Conservation (phyloP, 2,797 vertebrate species). For the Takifugu ocellatus region DNA sequence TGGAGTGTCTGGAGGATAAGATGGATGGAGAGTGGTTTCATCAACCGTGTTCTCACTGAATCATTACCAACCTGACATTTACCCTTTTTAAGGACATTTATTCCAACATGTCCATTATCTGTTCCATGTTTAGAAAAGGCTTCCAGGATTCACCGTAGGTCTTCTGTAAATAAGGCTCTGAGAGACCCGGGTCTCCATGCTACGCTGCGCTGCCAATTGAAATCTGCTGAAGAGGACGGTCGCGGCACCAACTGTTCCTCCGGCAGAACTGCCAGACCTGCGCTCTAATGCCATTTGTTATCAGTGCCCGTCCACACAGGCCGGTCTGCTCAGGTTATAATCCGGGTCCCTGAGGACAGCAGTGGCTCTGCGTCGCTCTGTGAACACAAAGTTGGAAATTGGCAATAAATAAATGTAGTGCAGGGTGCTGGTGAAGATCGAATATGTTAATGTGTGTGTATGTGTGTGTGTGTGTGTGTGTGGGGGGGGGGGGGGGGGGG, state of each 20-base stretch:
- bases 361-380: constrained; percentile 1
- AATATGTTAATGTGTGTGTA: constrained; percentile 2
- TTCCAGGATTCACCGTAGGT: too few relatives aligned
- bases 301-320: constrained; percentile 69
- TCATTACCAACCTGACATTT: constrained; percentile 4
- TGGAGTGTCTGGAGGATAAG: constrained; percentile 41
- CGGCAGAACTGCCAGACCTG: constrained; percentile 58
- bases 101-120: neutral
- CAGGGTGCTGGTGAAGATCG: neutral
- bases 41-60: constrained; percentile 26
- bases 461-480: constrained; percentile 5
- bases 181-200: constrained; percentile 72
- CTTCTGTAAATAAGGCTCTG: constrained; percentile 55
- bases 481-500: too few relatives aligned
- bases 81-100: neutral
- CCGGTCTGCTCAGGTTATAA: constrained; percentile 82
- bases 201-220: constrained; percentile 87
- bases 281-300: constrained; percentile 88
- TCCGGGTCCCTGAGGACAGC: constrained; percentile 74
- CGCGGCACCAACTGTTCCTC: constrained; percentile 85
- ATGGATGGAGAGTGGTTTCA: constrained; percentile 46
- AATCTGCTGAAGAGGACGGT: constrained; percentile 84
- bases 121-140: neutral
- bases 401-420: too few relatives aligned
- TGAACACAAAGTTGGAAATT: constrained; percentile 8